Evolutionary conservation across 2,797 vertebrate species (phyloP).

Genomic region (Podarcis lilfordi): DNA sequence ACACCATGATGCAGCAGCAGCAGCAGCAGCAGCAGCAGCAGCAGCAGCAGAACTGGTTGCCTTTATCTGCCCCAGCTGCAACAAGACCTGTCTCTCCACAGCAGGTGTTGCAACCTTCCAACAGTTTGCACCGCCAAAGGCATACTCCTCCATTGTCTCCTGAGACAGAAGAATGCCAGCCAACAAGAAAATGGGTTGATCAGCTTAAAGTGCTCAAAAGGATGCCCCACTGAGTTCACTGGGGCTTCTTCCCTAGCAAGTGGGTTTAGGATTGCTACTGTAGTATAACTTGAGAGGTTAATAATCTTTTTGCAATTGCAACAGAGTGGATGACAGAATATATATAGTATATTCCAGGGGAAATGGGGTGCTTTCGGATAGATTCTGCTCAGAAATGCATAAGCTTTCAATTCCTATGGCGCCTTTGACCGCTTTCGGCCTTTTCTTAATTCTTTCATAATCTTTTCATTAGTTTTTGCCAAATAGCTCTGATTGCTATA

Average conservation of each 20-base stretch:
- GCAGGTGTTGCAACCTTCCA: too few species aligned
- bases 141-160: too few species aligned
- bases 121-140: too few species aligned
- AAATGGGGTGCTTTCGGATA: conserved; percentile 57
- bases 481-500: conserved; percentile 69
- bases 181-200: too few species aligned
- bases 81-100: too few species aligned
- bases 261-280: not conserved
- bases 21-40: too few species aligned
- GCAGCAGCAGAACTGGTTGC: too few species aligned
- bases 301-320: conserved; percentile 30
- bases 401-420: conserved; percentile 51
- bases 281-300: conserved; percentile 42
- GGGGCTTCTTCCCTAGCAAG: not conserved
- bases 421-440: conserved; percentile 46
- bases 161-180: too few species aligned
- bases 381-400: conserved; percentile 60
- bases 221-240: not conserved
- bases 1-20: too few species aligned
- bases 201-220: not conserved
- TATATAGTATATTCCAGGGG: conserved; percentile 72
- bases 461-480: conserved; percentile 64
- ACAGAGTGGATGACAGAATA: conserved; percentile 33
- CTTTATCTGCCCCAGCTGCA: too few species aligned
- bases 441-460: conserved; percentile 61